phyloP scores from a whole-genome alignment of 2,113 vertebrate species.

The Lampris incognitus region DNA sequence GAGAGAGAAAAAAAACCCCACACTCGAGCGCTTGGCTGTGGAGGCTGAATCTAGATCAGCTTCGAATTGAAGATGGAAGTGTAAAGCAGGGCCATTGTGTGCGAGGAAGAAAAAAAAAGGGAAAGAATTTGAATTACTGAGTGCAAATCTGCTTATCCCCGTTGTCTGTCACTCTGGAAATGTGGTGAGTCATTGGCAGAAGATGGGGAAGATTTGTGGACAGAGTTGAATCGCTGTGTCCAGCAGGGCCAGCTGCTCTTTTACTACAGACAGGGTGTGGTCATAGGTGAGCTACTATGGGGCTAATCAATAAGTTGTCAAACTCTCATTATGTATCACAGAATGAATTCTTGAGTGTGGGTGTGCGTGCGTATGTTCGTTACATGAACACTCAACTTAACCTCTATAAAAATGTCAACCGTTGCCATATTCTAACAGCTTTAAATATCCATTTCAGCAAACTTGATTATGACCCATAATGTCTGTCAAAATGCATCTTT shows the following conservation, averaged over 20 bases:
- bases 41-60: background rate
- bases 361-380: background rate
- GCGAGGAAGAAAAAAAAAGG: background rate
- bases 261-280: slow-evolving; percentile 10
- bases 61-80: background rate
- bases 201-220: slow-evolving; percentile 18
- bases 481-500: slow-evolving; percentile 25
- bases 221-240: slow-evolving; percentile 25
- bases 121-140: slow-evolving; percentile 16
- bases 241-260: slow-evolving; percentile 32
- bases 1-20: background rate
- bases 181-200: slow-evolving; percentile 34
- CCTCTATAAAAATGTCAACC: slow-evolving; percentile 32
- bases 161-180: slow-evolving; percentile 1
- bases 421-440: slow-evolving; percentile 38
- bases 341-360: background rate
- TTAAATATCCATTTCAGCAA: slow-evolving; percentile 22
- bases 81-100: background rate
- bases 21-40: background rate
- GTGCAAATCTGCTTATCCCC: background rate
- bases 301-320: slow-evolving; percentile 20
- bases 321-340: background rate
- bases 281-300: slow-evolving; percentile 27
- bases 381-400: background rate
- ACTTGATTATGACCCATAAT: slow-evolving; percentile 57